Evolutionary conservation across 2,113 vertebrate species (phyloP), one percentile per base, ranked within the genome.

Genomic region (Calcarius ornatus): DNA sequence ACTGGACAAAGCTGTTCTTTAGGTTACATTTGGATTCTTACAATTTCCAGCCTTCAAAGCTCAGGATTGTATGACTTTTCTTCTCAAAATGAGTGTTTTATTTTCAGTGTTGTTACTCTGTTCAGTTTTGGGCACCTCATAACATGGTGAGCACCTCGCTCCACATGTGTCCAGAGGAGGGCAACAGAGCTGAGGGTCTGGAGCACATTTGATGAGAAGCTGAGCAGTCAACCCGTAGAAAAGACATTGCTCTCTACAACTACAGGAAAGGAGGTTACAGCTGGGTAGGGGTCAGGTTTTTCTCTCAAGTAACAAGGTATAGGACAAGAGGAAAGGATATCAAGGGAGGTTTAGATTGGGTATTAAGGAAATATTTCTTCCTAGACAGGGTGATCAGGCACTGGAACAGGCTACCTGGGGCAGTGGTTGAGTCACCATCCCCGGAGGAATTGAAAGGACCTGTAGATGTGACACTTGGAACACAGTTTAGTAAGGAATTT

Each of bases 211-310:
- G n/a, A 31, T 13, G 14, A 40, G 24, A n/a, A 76, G 16, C 9
- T 68, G 47, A 38, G 38, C 10, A 14, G 68, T 35, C 40, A 31
- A 68, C 28, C 28, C 35, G 47, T 8, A 61, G 47, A 40, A 82
- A 61, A 69, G 21, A 61, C 10, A 15, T 11, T 53, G n/a, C 37
- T 65, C 38, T 30, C 24, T 47, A 40, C 28, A 53, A 4, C 13
- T 31, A 19, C 14, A 5, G 45, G 17, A 68, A 38, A 81, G 53
- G 16, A 45, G 3, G 5, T 12, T 53, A 9, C 10, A 60, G 9
- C 7, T 8, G 11, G 7, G 7, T 18, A 8, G 6, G 7, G 3
- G 13, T 61, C 2, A 0, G 30, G 8, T 10, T 60, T 70, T 81
- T 60, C 24, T 40, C 35, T 38, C 24, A 40, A 40, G 17, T 28